phyloP scores from a whole-genome alignment of 1,140 invertebrate genomes.

The Macrosteles quadrilineatus region DNA sequence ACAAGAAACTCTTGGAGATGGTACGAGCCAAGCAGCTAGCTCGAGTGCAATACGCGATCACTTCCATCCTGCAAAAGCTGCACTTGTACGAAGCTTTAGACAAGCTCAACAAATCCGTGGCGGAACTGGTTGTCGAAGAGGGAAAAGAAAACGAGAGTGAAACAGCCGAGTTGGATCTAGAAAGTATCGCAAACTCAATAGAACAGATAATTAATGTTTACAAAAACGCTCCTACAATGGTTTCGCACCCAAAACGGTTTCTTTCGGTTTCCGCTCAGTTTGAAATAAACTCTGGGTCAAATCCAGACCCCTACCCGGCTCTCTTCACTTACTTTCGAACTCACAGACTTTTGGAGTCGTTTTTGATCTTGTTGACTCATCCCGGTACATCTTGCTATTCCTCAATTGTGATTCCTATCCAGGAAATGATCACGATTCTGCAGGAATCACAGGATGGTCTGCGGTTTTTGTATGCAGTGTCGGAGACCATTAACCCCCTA shows the following conservation, averaged over 20 bases:
- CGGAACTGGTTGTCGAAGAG: slow-evolving; percentile 31
- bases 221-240: slow-evolving; percentile 61
- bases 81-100: slow-evolving; percentile 78
- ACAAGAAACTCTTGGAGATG: slow-evolving; percentile 72
- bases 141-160: slow-evolving; percentile 43
- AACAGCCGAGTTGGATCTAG: slow-evolving; percentile 49
- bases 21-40: slow-evolving; percentile 71
- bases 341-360: slow-evolving; percentile 61
- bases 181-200: slow-evolving; percentile 57
- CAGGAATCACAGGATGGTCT: slow-evolving; percentile 61
- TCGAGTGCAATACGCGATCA: slow-evolving; percentile 75
- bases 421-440: slow-evolving; percentile 61
- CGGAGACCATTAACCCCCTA: slow-evolving; percentile 61
- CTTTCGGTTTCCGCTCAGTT: slow-evolving; percentile 84
- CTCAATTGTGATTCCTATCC: slow-evolving; percentile 59
- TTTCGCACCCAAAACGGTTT: slow-evolving; percentile 78
- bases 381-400: slow-evolving; percentile 60
- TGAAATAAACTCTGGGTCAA: slow-evolving; percentile 61
- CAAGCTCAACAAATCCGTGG: slow-evolving; percentile 45
- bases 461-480: slow-evolving; percentile 60
- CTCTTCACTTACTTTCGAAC: slow-evolving; percentile 64
- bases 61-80: slow-evolving; percentile 79
- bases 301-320: slow-evolving; percentile 54
- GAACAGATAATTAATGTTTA: slow-evolving; percentile 65
- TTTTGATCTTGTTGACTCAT: slow-evolving; percentile 53